These are phyloP conservation scores for Sitta carolinensis DNA, from an alignment of 2,797 vertebrate species.

Conservation along the genomic window DNA sequence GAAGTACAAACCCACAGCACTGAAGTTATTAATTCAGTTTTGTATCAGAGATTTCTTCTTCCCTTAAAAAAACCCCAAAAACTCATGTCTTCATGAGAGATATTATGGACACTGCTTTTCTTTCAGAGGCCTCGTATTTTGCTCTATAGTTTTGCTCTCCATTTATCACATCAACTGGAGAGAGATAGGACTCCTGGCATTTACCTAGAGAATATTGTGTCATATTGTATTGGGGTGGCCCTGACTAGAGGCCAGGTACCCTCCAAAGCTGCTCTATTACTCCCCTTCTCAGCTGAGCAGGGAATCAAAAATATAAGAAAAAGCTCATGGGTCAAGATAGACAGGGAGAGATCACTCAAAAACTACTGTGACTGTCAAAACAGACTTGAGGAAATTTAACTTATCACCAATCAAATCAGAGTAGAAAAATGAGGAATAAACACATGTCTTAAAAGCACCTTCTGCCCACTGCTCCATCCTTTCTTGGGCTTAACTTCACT, in stretches of 20 bases:
- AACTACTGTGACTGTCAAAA: neutral
- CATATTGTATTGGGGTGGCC: neutral
- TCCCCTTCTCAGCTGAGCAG: neutral
- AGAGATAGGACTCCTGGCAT: neutral
- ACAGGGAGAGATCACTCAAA: neutral
- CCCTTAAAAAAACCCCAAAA: neutral
- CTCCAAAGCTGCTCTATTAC: neutral
- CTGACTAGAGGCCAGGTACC: neutral
- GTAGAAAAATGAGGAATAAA: neutral
- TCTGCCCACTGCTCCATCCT: neutral
- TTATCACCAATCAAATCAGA: neutral
- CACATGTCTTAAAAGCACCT: neutral
- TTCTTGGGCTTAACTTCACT: neutral
- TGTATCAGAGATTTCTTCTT: neutral
- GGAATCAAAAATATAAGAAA: neutral
- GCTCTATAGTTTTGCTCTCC: neutral
- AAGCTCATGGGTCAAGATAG: neutral
- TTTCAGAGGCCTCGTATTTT: neutral
- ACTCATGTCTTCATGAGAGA: neutral
- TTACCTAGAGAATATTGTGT: neutral
- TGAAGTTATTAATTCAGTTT: neutral
- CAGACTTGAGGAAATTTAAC: neutral
- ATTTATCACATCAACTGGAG: neutral
- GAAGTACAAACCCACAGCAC: neutral
- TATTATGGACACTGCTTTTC: neutral